These are phyloP conservation scores for Aurelia aurita DNA, from an alignment of 30 jellyfish, hydroid and myxozoan genomes.

Conservation along the genomic window DNA sequence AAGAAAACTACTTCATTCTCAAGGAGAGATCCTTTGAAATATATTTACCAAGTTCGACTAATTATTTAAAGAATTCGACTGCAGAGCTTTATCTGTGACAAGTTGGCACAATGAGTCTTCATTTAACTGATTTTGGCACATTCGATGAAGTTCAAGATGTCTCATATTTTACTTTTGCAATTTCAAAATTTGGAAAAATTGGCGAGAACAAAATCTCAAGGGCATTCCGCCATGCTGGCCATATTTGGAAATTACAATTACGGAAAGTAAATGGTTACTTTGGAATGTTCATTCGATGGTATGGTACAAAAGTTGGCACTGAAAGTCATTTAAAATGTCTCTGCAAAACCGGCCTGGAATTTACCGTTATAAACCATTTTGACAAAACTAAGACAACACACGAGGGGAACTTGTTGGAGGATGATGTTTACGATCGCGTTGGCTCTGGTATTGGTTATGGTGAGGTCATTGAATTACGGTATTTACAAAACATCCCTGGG, in stretches of 20 bases:
- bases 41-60: too few relatives aligned
- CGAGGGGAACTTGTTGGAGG: slow-evolving; percentile 78
- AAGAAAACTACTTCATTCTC: too few relatives aligned
- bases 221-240: slow-evolving; percentile 85
- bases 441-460: slow-evolving; percentile 97
- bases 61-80: too few relatives aligned
- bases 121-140: slow-evolving; percentile 66
- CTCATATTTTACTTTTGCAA: slow-evolving; percentile 53
- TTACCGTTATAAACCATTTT: slow-evolving; percentile 69
- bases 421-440: slow-evolving; percentile 72
- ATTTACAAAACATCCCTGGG: slow-evolving; percentile 76
- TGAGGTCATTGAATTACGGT: slow-evolving; percentile 52
- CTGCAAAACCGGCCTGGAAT: slow-evolving; percentile 76
- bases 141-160: slow-evolving; percentile 52
- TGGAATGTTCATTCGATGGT: slow-evolving; percentile 97
- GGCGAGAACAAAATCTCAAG: slow-evolving; percentile 64
- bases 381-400: slow-evolving; percentile 51
- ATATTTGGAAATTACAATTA: slow-evolving; percentile 90
- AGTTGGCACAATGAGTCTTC: slow-evolving; percentile 48
- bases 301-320: slow-evolving; percentile 58
- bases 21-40: too few relatives aligned
- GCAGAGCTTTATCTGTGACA: not conserved
- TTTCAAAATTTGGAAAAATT: slow-evolving; percentile 21
- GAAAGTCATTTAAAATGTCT: slow-evolving; percentile 29
- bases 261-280: slow-evolving; percentile 66